phyloP scores from a whole-genome alignment of 2,888 invertebrate genomes.

The Plagodis dolabraria region DNA sequence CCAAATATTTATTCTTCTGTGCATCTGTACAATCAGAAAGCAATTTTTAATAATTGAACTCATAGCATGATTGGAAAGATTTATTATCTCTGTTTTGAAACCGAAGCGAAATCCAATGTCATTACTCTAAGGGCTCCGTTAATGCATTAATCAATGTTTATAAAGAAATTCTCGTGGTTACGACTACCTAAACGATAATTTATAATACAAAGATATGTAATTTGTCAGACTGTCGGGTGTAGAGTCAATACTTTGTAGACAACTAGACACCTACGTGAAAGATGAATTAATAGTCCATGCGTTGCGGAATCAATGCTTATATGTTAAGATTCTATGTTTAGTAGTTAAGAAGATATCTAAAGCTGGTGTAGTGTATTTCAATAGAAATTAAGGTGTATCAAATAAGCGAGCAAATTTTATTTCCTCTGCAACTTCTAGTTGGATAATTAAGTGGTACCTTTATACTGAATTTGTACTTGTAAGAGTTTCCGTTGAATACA shows the following conservation, averaged over 20 bases:
- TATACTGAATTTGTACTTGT: no score
- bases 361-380: not conserved
- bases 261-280: slow-evolving; percentile 27
- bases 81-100: slow-evolving; percentile 65
- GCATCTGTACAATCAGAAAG: slow-evolving; percentile 38
- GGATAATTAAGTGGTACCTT: no score
- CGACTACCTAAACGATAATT: slow-evolving; percentile 54
- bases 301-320: slow-evolving; percentile 1
- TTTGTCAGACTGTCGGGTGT: slow-evolving; percentile 43
- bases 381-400: no score
- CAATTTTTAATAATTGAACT: slow-evolving; percentile 19
- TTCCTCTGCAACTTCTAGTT: no score
- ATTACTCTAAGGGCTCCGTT: slow-evolving; percentile 65
- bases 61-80: slow-evolving; percentile 47
- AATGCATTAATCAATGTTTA: slow-evolving; percentile 63
- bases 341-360: not conserved
- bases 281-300: slow-evolving; percentile 14
- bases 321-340: no score
- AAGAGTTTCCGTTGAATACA: no score
- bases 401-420: no score
- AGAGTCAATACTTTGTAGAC: slow-evolving; percentile 25
- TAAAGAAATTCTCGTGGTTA: slow-evolving; percentile 54
- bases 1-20: not conserved
- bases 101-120: slow-evolving; percentile 60
- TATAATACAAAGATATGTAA: slow-evolving; percentile 46